Evolutionary conservation across 2,113 vertebrate species (phyloP).

Genomic region (Pseudonaja textilis): DNA sequence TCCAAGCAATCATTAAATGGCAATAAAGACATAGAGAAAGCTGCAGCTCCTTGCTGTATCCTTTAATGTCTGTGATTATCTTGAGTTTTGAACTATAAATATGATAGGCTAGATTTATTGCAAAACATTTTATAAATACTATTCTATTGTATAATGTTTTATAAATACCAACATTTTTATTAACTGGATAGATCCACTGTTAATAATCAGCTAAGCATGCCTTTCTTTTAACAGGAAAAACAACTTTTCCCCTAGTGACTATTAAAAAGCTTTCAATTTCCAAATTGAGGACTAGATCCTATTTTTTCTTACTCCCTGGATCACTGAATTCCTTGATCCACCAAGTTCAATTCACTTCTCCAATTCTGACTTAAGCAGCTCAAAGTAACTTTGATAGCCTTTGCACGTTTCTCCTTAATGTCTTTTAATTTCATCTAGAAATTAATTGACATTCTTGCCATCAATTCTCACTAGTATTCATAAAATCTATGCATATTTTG

Average conservation of each 20-base stretch:
- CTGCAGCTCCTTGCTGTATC: neutral
- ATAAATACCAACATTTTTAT: neutral
- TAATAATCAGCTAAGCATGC: neutral
- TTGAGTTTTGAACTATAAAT: neutral
- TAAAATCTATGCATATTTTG: rapidly evolving
- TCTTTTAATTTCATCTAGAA: rapidly evolving
- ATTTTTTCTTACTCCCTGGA: neutral
- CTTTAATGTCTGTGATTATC: neutral
- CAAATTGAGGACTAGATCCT: neutral
- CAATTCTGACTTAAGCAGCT: neutral
- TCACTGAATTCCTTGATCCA: neutral
- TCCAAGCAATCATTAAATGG: neutral
- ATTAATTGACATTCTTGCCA: neutral
- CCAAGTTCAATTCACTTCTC: neutral
- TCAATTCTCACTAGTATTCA: neutral
- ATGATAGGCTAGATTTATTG: neutral
- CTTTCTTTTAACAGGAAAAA: neutral
- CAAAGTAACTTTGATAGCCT: neutral
- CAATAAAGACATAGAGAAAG: neutral
- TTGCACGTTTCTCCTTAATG: rapidly evolving
- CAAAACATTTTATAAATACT: neutral
- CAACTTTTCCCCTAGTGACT: neutral
- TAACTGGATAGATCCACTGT: neutral
- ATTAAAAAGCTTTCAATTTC: neutral
- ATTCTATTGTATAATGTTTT: neutral